Evolutionary conservation across 2,113 vertebrate genomes (phyloP).

Genomic region (Oreochromis spilurus): DNA sequence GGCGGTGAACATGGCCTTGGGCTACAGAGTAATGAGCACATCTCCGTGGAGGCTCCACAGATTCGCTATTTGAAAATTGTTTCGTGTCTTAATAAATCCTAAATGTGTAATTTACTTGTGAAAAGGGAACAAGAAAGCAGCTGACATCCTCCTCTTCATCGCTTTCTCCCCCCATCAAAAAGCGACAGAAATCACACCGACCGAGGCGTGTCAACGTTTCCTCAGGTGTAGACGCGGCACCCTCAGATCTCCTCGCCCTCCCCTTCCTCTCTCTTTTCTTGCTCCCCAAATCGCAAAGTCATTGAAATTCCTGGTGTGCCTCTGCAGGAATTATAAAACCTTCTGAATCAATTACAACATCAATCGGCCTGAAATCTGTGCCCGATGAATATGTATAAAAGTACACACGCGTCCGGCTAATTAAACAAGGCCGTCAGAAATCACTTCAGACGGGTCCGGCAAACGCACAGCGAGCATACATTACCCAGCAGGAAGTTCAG

Average conservation of each 20-base stretch:
- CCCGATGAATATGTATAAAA: conserved; percentile 52
- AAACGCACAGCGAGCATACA: conserved; percentile 26
- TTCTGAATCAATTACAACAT: conserved; percentile 57
- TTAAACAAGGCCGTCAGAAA: conserved; percentile 43
- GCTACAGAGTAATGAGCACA: conserved; percentile 98
- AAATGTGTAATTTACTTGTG: conserved; percentile 95
- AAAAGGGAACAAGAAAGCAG: conserved; percentile 89
- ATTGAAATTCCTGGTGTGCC: conserved; percentile 36
- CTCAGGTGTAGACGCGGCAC: conserved; percentile 56
- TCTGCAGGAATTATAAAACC: conserved; percentile 53
- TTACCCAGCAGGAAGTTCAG: conserved; percentile 26
- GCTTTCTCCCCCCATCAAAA: conserved; percentile 3
- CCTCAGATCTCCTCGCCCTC: neutral
- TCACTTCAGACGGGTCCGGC: conserved; percentile 40
- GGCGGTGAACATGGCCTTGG: conserved; percentile 82
- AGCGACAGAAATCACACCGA: neutral
- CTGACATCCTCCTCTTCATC: conserved; percentile 72
- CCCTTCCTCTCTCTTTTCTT: neutral
- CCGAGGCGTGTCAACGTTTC: neutral
- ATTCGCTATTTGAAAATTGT: conserved; percentile 92
- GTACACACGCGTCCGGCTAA: conserved; percentile 25
- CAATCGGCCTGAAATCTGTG: conserved; percentile 32
- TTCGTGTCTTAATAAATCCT: conserved; percentile 99
- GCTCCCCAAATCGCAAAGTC: conserved; percentile 18
- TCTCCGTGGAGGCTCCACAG: conserved; percentile 85